Conservation (phyloP, 1,140 invertebrate species). For the Drosophila subobscura region DNA sequence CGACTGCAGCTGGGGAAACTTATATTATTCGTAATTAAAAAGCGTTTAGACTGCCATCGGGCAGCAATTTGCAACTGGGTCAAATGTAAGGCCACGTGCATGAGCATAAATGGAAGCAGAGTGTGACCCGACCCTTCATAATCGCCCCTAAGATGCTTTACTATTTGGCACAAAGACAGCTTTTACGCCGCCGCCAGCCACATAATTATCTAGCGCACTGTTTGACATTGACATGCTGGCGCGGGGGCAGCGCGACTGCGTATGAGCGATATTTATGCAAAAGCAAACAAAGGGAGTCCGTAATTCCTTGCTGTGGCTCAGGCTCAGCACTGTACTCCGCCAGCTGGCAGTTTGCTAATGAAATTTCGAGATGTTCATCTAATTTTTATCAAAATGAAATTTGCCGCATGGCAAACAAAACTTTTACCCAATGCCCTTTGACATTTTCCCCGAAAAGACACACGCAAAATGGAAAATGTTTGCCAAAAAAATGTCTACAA, state of each 20-base stretch:
- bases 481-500: background rate
- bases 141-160: conserved; percentile 66
- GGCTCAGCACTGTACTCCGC: background rate
- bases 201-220: conserved; percentile 71
- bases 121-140: conserved; percentile 29
- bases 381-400: conserved; percentile 61
- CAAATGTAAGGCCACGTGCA: conserved; percentile 41
- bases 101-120: conserved; percentile 10
- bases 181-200: conserved; percentile 20
- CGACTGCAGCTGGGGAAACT: conserved; percentile 17
- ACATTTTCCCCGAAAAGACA: conserved; percentile 24
- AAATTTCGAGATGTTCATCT: conserved; percentile 70
- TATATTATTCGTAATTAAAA: conserved; percentile 45
- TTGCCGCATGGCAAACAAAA: conserved; percentile 48
- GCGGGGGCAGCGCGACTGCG: conserved; percentile 41
- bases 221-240: conserved; percentile 70
- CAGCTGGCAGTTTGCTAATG: conserved; percentile 65
- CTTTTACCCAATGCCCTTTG: conserved; percentile 37
- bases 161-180: conserved; percentile 64
- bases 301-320: conserved; percentile 12
- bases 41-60: background rate
- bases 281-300: conserved; percentile 13
- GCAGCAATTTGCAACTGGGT: conserved; percentile 45
- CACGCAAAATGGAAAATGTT: conserved; percentile 26
- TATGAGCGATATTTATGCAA: conserved; percentile 61